phyloP scores from a whole-genome alignment of 1,140 invertebrate genomes.

The Rhyacophila brunnea region DNA sequence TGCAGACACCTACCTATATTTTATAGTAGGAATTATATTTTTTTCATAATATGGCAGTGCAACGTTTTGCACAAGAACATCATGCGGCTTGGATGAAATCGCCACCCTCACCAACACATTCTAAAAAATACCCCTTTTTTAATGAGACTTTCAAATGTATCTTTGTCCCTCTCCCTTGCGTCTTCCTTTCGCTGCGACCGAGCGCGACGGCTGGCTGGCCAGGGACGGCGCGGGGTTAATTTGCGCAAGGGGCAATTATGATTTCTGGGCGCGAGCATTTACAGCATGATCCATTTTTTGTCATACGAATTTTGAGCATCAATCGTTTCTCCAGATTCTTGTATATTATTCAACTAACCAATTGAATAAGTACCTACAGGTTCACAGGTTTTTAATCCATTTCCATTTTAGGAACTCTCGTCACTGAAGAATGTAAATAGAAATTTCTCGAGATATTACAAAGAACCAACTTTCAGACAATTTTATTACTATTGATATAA shows the following conservation, averaged over 20 bases:
- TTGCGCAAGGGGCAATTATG: slow-evolving; percentile 35
- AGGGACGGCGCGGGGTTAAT: slow-evolving; percentile 32
- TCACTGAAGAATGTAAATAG: too few species aligned
- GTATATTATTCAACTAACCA: too few species aligned
- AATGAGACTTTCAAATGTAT: slow-evolving; percentile 32
- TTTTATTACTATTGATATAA: too few species aligned
- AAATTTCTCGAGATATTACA: too few species aligned
- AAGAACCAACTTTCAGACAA: too few species aligned
- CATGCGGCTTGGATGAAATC: slow-evolving; percentile 3
- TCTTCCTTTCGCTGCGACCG: slow-evolving; percentile 4
- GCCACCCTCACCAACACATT: slow-evolving; percentile 16
- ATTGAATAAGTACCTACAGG: too few species aligned
- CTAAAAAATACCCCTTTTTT: slow-evolving; percentile 33
- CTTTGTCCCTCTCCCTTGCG: slow-evolving; percentile 9
- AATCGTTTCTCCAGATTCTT: too few species aligned
- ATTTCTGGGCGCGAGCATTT: slow-evolving; percentile 33
- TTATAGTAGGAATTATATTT: too few species aligned
- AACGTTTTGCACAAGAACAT: slow-evolving; percentile 11
- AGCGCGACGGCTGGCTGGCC: slow-evolving; percentile 6
- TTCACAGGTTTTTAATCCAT: too few species aligned
- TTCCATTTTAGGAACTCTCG: too few species aligned
- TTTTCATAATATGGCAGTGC: background rate
- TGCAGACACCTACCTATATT: too few species aligned
- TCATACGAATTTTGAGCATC: too few species aligned
- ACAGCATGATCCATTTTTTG: slow-evolving; percentile 7